Base-by-base conservation (phyloP, 2,113 vertebrate genomes). In the Ceyx cyanopectus region DNA sequence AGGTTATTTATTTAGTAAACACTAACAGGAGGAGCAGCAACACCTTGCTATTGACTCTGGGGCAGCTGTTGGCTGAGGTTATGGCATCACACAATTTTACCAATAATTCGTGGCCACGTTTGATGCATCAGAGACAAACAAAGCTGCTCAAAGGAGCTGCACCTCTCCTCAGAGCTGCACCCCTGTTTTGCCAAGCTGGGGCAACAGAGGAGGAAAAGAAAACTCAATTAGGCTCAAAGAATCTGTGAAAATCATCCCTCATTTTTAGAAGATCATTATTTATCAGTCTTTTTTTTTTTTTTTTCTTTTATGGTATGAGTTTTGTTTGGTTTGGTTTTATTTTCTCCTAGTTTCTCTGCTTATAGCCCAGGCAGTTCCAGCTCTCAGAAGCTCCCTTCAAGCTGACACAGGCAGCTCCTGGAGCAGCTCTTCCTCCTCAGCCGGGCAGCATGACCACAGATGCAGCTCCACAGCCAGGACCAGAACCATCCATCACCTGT, bases 1-100 rank as follows among this genome's bases (percentile, higher is more conserved):
- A 94, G 65, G 53, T 83, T 92, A 91, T 96, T 97, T 96, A 90
- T 97, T 96, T 90, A 88, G 90, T 87, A 96, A 96, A 94, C 87
- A 70, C 78, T 70, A 91, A 51, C 50, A 51, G 9, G 62, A 95
- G 76, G 72, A 95, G 92, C 24, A 94, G 74, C 82, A 93, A 76
- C 90, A 94, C 91, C 75, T 85, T 81, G 70, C 73, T 90, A 45
- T 2, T 26, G 78, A 27, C 76, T 45, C 46, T 16, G 13, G 26
- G 54, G 94, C 94, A 93, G 80, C 66, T 81, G 63, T 13, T 46
- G 29, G 30, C 34, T 24, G 77, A 50, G 26, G n/a, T 32, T 86
- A 11, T 12, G 46, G 41, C 56, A 56, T 61, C 15, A 23, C 37
- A 62, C 16, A 14, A 7, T 46, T 90, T 65, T 76, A 85, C 91